Percentiles rank a stretch among this genome's conserved stretches.
Evolutionary conservation across 2,113 vertebrate species (phyloP).

Genomic region (Tautogolabrus adspersus): DNA sequence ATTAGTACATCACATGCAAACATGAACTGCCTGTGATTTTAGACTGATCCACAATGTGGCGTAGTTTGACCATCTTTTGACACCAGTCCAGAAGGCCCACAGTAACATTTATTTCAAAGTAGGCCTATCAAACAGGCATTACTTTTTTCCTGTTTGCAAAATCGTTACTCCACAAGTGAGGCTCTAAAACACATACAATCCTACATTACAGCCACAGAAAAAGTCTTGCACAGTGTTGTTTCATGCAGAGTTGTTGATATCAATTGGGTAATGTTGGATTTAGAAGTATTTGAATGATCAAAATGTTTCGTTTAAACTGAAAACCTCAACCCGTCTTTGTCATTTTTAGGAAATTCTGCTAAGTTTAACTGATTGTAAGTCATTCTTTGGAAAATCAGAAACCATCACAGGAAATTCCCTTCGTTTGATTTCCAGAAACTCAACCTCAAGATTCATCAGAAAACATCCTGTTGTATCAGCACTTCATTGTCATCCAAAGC

Average conservation of each 20-base stretch:
- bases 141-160: too few relatives aligned
- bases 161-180: neutral
- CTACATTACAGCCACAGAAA: too few relatives aligned
- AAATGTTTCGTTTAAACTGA: neutral
- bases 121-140: neutral
- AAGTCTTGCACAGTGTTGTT: too few relatives aligned
- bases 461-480: constrained; percentile 76
- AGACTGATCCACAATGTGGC: constrained; percentile 10
- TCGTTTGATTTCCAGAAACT: constrained; percentile 74
- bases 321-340: neutral
- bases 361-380: constrained; percentile 6
- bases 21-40: constrained; percentile 5
- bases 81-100: neutral
- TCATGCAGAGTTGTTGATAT: neutral
- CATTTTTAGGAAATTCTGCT: constrained; percentile 19
- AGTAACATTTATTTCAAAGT: neutral
- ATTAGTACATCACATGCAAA: neutral
- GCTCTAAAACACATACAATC: too few relatives aligned
- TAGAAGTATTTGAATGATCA: constrained; percentile 16
- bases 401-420: constrained; percentile 73
- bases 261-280: neutral
- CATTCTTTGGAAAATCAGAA: constrained; percentile 72
- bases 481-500: constrained; percentile 51
- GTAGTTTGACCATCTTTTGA: constrained; percentile 9
- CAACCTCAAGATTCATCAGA: constrained; percentile 70